These are phyloP conservation scores for Caerostris extrusa DNA, from an alignment of 1,140 invertebrate genomes.

Conservation along the genomic window DNA sequence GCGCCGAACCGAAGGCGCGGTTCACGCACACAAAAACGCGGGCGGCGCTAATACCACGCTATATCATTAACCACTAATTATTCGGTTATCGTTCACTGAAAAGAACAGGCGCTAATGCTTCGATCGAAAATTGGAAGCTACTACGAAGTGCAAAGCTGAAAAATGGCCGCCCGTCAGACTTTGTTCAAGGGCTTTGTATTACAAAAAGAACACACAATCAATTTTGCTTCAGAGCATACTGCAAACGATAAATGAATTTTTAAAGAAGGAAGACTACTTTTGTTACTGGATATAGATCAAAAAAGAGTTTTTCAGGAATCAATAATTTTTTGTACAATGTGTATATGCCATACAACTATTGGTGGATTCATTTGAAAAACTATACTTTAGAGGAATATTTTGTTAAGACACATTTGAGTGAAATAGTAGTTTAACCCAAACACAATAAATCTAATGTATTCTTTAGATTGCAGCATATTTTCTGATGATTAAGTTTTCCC, in stretches of 20 bases:
- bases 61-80: constrained; percentile 78
- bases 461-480: too few species aligned
- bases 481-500: too few species aligned
- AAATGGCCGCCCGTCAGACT: constrained; percentile 34
- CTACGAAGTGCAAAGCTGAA: constrained; percentile 69
- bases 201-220: constrained; percentile 12
- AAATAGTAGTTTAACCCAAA: too few species aligned
- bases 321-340: too few species aligned
- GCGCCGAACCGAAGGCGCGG: constrained; percentile 73
- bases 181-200: constrained; percentile 15
- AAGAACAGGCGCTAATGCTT: constrained; percentile 65
- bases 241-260: constrained; percentile 18
- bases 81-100: constrained; percentile 69
- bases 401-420: too few species aligned
- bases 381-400: too few species aligned
- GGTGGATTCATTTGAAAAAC: too few species aligned
- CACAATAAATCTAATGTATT: too few species aligned
- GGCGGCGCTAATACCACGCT: constrained; percentile 74
- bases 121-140: constrained; percentile 73
- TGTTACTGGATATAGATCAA: too few species aligned
- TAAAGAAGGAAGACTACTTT: background rate
- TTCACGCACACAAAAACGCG: constrained; percentile 69
- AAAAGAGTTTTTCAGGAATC: too few species aligned
- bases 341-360: too few species aligned
- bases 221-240: background rate